Conservation (phyloP, 2,888 invertebrate genomes). For the Aphidoletes aphidimyza region DNA sequence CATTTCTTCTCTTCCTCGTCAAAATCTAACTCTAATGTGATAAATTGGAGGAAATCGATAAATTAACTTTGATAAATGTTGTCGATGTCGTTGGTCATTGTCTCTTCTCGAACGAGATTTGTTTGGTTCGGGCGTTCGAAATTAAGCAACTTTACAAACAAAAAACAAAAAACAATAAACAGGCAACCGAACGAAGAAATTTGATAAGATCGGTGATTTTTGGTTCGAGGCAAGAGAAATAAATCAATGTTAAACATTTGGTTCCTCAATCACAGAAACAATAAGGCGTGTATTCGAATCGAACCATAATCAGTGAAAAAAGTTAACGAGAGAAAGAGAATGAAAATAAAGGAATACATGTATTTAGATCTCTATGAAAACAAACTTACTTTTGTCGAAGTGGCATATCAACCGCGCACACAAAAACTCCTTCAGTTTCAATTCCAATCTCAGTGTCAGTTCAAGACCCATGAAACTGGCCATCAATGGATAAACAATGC, state of each 20-base stretch:
- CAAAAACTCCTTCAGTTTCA: no score
- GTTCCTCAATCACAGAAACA: conserved; percentile 21
- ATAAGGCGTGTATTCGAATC: background rate
- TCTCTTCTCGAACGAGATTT: background rate
- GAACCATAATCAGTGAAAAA: background rate
- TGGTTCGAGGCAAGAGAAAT: conserved; percentile 3
- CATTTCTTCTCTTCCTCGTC: conserved; percentile 37
- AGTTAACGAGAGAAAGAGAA: background rate
- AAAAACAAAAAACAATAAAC: background rate
- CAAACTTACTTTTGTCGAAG: no score
- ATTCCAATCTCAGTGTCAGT: background rate
- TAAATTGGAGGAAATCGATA: conserved; percentile 53
- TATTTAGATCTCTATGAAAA: no score
- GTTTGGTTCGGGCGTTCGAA: background rate
- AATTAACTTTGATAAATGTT: conserved; percentile 50
- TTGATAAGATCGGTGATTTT: conserved; percentile 24
- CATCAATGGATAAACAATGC: background rate
- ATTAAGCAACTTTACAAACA: background rate
- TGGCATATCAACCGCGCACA: background rate
- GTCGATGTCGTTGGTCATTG: background rate
- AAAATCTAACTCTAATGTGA: conserved; percentile 45
- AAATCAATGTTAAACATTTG: conserved; percentile 20
- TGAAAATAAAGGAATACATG: conserved; percentile 10
- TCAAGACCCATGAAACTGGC: conserved; percentile 12
- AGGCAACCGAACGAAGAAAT: background rate